Base-by-base conservation (phyloP, 2,113 vertebrate genomes). In the Centropristis striata region DNA sequence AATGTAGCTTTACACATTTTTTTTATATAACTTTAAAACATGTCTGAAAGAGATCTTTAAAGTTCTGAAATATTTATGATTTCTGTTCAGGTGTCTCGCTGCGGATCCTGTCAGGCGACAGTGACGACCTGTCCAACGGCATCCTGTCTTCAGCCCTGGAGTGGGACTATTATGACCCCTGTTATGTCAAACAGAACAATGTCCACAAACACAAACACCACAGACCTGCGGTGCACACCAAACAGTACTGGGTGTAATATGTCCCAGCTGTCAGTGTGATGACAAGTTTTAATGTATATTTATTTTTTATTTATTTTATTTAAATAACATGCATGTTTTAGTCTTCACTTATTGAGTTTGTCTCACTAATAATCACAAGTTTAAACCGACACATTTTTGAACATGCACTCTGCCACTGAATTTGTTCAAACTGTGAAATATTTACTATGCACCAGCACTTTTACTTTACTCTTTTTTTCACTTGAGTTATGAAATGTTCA, bases 81-180 rank as follows among this genome's bases (percentile, higher is more conserved):
- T 13, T 82, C 14, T 78, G 36, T 88, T 9, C 86, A 96, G 96
- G 96, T 6, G 86, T 96, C 25, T 96, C 96, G 16, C 81, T 96
- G 75, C 90, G 94, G 80, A 96, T 96, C 69, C 68, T 96, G 74
- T 96, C 96, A 0, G 94, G 91, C 8, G 96, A 96, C 88, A 96
- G 94, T 2, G 96, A 96, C 14, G 90, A 90, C 18, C 81, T 95
- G 47, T 91, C 92, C 12, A 91, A 85, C 21, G 88, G 92, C 0
- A 74, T 90, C 1, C 81, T 91, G 79, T 20, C 86, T 0, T 95
- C 93, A 0, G 92, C 78, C 18, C 67, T 96, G 81, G 96, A 96
- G 83, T 96, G 96, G 96, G 95, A 96, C 79, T 96, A 96, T 65
- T 96, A 96, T 1, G 95, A 96, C 88, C 96, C 95, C 0, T 93